phyloP scores from a whole-genome alignment of 2,888 invertebrate genomes.

The Podabrus alpinus region DNA sequence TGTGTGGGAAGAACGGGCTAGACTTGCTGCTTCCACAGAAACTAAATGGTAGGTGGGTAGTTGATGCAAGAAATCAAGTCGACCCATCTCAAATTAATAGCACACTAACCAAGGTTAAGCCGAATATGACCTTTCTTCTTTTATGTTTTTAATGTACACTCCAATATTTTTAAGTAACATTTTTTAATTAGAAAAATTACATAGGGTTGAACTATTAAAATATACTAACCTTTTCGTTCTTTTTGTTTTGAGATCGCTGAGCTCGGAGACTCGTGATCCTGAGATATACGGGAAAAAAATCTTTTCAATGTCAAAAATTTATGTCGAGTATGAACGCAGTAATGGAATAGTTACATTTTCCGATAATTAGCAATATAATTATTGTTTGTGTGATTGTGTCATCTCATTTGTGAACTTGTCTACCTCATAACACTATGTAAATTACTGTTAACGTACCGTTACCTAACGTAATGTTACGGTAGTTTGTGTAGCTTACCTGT shows the following conservation, averaged over 20 bases:
- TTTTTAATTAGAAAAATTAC: background rate
- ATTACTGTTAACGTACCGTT: background rate
- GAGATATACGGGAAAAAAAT: background rate
- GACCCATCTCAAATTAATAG: constrained; percentile 38
- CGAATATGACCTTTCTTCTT: constrained; percentile 10
- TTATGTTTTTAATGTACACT: background rate
- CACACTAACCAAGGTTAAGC: constrained; percentile 34
- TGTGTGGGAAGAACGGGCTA: constrained; percentile 39
- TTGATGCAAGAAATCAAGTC: constrained; percentile 31
- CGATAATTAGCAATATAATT: background rate
- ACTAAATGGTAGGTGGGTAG: constrained; percentile 35
- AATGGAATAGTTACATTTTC: background rate
- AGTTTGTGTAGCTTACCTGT: constrained; percentile 3
- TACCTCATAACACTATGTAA: constrained; percentile 2
- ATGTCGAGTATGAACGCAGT: background rate
- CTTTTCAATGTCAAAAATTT: background rate
- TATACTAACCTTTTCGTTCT: background rate
- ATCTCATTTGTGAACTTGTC: background rate
- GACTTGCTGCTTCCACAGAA: constrained; percentile 38
- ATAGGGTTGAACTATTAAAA: background rate
- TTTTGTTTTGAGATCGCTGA: background rate
- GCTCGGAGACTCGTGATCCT: background rate
- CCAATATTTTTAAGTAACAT: background rate
- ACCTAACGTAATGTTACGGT: constrained; percentile 5
- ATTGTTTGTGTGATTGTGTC: background rate